A percentile compares a stretch with the other conserved stretches of the same genome.
phyloP scores from a whole-genome alignment of 2,888 invertebrate genomes.

The Brachyopa scutellaris region DNA sequence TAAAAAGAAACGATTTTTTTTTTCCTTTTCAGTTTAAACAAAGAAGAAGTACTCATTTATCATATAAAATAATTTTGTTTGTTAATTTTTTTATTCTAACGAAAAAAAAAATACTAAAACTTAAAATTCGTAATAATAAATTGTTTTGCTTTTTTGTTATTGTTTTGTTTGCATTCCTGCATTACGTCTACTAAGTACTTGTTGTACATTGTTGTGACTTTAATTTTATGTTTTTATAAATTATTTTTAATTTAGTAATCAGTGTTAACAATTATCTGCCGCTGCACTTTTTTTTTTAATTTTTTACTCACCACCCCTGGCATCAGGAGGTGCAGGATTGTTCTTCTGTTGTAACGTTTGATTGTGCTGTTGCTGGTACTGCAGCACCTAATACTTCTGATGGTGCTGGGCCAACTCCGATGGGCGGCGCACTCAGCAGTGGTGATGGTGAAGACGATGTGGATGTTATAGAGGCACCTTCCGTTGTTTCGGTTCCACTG shows the following conservation, averaged over 20 bases:
- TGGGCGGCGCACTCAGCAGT: constrained; percentile 73
- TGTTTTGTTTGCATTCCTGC: constrained; percentile 38
- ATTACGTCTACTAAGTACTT: constrained; percentile 66
- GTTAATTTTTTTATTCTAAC: not conserved
- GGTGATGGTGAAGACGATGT: constrained; percentile 73
- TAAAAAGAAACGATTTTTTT: too few species aligned
- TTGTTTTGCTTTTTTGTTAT: constrained; percentile 6
- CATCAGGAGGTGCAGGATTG: constrained; percentile 68
- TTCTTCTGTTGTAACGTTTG: constrained; percentile 59
- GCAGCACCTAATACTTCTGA: constrained; percentile 32
- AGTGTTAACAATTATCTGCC: not conserved
- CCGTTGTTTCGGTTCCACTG: constrained; percentile 61
- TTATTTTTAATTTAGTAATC: constrained; percentile 37
- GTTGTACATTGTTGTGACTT: constrained; percentile 45
- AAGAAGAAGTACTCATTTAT: not conserved
- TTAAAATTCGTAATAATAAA: constrained; percentile 54
- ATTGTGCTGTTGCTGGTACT: constrained; percentile 50
- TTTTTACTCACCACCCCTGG: constrained; percentile 63
- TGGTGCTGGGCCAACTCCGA: constrained; percentile 41
- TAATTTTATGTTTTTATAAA: constrained; percentile 45
- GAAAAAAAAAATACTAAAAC: constrained; percentile 24
- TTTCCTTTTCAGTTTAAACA: not conserved
- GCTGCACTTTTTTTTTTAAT: not conserved
- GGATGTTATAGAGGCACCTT: constrained; percentile 59
- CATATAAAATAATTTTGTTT: too few species aligned